These are phyloP conservation scores for Caenorhabditis sinica DNA, from an alignment of 2,888 invertebrate species.

Conservation along the genomic window DNA sequence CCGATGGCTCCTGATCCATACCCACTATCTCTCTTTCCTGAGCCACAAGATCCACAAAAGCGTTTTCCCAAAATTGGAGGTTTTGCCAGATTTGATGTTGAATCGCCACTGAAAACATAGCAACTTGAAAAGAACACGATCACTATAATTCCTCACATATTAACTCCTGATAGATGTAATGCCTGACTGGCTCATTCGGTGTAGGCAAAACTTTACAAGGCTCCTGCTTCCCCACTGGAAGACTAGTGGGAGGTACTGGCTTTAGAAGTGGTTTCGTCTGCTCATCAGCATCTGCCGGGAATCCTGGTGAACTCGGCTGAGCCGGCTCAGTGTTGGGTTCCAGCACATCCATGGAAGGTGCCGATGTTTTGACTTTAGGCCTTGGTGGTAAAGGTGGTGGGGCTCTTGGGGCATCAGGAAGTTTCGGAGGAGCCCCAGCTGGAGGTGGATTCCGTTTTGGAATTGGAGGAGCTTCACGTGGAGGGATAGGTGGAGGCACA, in stretches of 20 bases:
- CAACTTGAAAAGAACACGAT: not conserved
- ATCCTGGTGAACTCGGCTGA: constrained; percentile 31
- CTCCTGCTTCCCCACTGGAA: constrained; percentile 66
- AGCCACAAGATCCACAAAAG: constrained; percentile 96
- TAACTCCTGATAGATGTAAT: constrained; percentile 81
- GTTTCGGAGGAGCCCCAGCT: constrained; percentile 54
- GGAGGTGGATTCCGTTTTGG: constrained; percentile 57
- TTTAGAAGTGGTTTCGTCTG: constrained; percentile 50
- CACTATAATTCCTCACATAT: constrained; percentile 70
- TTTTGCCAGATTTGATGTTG: constrained; percentile 91
- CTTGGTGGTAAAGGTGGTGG: constrained; percentile 71
- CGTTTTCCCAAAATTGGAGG: constrained; percentile 99
- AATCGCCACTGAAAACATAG: constrained; percentile 63
- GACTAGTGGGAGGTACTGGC: constrained; percentile 56
- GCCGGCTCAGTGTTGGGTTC: not conserved
- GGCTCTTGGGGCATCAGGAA: constrained; percentile 19
- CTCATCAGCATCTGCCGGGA: constrained; percentile 10
- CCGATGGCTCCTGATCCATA: constrained; percentile 91
- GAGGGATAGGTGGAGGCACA: constrained; percentile 64
- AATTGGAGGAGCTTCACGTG: constrained; percentile 46
- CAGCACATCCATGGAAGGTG: constrained; percentile 8
- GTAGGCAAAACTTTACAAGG: constrained; percentile 69
- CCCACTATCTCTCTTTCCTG: constrained; percentile 99
- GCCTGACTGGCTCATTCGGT: constrained; percentile 73
- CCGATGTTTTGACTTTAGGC: constrained; percentile 51